phyloP scores from a whole-genome alignment of 2,113 vertebrate genomes.

The Butorides virescens region DNA sequence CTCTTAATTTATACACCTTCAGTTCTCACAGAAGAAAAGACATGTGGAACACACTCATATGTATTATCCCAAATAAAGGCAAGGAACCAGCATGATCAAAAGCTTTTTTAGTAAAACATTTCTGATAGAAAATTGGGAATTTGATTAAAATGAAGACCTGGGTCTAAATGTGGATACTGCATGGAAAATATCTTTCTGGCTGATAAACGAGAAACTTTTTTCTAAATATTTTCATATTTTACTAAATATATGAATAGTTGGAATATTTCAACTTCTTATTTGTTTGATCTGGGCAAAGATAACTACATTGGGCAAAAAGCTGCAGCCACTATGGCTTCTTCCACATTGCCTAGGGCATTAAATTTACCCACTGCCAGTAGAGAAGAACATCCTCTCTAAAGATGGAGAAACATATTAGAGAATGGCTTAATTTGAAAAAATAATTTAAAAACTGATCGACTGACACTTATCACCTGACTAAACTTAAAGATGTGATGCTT shows the following conservation, averaged over 20 bases:
- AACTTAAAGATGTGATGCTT: neutral
- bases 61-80: neutral
- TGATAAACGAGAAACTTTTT: neutral
- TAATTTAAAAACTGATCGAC: neutral
- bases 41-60: neutral
- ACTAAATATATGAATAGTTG: neutral
- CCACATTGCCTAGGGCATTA: neutral
- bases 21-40: neutral
- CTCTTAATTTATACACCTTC: neutral
- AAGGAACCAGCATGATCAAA: neutral
- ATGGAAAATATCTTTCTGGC: neutral
- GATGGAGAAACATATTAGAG: neutral
- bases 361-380: neutral
- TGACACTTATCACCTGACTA: neutral
- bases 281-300: neutral
- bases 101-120: neutral
- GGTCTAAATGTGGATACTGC: neutral
- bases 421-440: neutral
- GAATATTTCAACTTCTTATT: neutral
- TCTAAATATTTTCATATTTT: neutral
- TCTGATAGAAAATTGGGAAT: neutral
- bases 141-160: neutral
- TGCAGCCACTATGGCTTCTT: neutral
- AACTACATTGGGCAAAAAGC: neutral
- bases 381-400: neutral